These are phyloP conservation scores for Takifugu ocellatus DNA, from an alignment of 2,797 vertebrate genomes.

Conservation along the genomic window DNA sequence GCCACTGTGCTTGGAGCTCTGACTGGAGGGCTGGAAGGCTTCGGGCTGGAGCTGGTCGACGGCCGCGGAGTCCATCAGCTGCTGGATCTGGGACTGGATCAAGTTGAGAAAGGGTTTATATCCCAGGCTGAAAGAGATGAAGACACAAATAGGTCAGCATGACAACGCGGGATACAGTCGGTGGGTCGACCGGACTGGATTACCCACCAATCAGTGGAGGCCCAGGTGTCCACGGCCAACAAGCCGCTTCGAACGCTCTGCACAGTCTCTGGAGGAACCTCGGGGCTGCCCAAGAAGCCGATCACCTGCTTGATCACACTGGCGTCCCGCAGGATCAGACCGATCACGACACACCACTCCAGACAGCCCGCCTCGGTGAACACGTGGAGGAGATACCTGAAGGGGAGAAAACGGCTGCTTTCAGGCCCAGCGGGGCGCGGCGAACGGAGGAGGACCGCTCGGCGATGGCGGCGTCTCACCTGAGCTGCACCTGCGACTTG, in stretches of 20 bases:
- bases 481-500: slow-evolving; percentile 94
- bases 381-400: slow-evolving; percentile 93
- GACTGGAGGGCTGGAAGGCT: slow-evolving; percentile 82
- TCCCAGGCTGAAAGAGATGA: slow-evolving; percentile 79
- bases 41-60: slow-evolving; percentile 85
- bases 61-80: slow-evolving; percentile 79
- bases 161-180: neutral
- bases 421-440: neutral
- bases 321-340: slow-evolving; percentile 89
- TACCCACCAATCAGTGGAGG: slow-evolving; percentile 88
- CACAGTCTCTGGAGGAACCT: slow-evolving; percentile 84
- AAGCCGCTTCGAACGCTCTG: slow-evolving; percentile 86
- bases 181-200: neutral
- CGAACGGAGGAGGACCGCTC: neutral
- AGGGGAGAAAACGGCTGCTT: neutral
- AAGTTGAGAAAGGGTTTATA: slow-evolving; percentile 95
- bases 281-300: slow-evolving; percentile 83
- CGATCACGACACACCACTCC: slow-evolving; percentile 95
- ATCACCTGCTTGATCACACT: slow-evolving; percentile 89
- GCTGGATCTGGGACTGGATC: slow-evolving; percentile 92
- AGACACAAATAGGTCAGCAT: neutral
- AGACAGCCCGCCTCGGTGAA: slow-evolving; percentile 98
- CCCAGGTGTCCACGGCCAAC: slow-evolving; percentile 87
- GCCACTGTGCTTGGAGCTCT: slow-evolving; percentile 77
- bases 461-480: slow-evolving; percentile 68